These are phyloP conservation scores for Oryzias melastigma DNA, from an alignment of 2,113 vertebrate species.

Conservation along the genomic window DNA sequence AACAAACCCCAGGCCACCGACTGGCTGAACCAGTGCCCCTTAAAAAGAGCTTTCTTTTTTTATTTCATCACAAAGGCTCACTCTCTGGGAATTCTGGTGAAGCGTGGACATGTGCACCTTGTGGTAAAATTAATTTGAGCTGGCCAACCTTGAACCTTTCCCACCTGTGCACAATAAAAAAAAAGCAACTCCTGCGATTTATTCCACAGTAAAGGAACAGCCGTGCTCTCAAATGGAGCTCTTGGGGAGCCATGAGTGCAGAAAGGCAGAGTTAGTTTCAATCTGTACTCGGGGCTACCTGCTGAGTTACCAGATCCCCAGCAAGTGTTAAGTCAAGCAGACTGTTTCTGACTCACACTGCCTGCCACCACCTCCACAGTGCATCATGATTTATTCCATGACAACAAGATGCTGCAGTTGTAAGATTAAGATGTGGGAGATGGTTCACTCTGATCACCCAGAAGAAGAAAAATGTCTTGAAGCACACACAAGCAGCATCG, in stretches of 20 bases:
- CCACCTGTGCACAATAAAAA: conserved; percentile 56
- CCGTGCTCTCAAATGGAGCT: conserved; percentile 51
- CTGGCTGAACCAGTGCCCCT: conserved; percentile 21
- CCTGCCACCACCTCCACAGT: conserved; percentile 62
- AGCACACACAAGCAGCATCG: background rate
- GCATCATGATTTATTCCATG: conserved; percentile 59
- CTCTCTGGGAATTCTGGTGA: conserved; percentile 25
- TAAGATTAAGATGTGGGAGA: conserved; percentile 38
- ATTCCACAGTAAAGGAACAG: conserved; percentile 61
- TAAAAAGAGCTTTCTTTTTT: conserved; percentile 7
- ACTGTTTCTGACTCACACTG: conserved; percentile 67
- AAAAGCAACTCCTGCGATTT: conserved; percentile 36
- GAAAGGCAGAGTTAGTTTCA: conserved; percentile 68
- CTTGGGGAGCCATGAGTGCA: conserved; percentile 47
- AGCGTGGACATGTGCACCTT: conserved; percentile 32
- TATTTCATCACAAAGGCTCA: conserved; percentile 9
- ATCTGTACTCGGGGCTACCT: conserved; percentile 72
- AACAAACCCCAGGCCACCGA: conserved; percentile 34
- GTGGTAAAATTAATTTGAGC: conserved; percentile 39
- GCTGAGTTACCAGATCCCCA: conserved; percentile 76
- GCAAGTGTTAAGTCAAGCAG: conserved; percentile 73
- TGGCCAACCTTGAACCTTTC: conserved; percentile 34
- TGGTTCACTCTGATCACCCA: conserved; percentile 40
- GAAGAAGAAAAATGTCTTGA: conserved; percentile 18
- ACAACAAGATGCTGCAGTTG: conserved; percentile 34